Conservation (phyloP, 1,140 invertebrate species). For the Doryteuthis pealeii region DNA sequence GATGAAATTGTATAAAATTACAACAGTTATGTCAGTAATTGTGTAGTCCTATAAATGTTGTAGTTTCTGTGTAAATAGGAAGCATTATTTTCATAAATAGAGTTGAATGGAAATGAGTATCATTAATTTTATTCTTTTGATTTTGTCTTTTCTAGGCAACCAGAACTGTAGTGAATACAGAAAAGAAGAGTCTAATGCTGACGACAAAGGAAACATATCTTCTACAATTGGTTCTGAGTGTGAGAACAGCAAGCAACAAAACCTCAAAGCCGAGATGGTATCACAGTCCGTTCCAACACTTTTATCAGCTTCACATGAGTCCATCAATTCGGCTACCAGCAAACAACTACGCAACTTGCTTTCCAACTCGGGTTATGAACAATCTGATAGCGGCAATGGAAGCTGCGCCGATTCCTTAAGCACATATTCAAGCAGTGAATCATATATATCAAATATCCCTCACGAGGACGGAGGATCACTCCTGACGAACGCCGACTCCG, state of each 20-base stretch:
- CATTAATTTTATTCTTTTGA: no score
- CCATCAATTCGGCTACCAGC: not conserved
- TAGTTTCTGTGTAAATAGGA: no score
- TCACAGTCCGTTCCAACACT: not conserved
- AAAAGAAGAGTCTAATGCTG: not conserved
- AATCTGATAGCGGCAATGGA: slow-evolving; percentile 4
- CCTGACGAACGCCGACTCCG: slow-evolving; percentile 24
- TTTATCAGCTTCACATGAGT: not conserved
- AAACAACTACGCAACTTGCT: not conserved
- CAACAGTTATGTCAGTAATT: no score
- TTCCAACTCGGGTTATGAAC: not conserved
- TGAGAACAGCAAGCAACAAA: not conserved
- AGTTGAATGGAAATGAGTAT: no score
- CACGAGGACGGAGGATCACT: slow-evolving; percentile 23
- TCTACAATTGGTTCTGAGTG: not conserved
- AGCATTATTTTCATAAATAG: no score
- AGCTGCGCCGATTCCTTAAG: slow-evolving; percentile 16
- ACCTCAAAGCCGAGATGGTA: not conserved
- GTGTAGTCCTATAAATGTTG: no score
- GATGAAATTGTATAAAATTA: no score
- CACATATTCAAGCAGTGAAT: slow-evolving; percentile 18
- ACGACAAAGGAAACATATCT: not conserved
- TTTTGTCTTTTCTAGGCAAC: not conserved
- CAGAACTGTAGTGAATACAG: not conserved
- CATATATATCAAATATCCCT: slow-evolving; percentile 23